phyloP scores from a whole-genome alignment of 2,113 vertebrate species.

The Chunga burmeisteri region DNA sequence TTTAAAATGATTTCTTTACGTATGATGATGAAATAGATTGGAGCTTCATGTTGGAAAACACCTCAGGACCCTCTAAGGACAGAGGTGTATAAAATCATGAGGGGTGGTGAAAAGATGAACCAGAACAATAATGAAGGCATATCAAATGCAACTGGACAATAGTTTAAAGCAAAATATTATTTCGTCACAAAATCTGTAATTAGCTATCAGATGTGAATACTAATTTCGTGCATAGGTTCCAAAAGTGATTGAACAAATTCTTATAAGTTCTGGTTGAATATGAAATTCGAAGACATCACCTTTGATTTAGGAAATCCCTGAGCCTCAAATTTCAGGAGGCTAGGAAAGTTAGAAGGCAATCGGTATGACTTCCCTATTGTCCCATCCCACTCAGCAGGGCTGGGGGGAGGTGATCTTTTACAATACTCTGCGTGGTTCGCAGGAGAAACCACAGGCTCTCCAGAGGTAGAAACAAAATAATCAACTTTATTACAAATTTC shows the following conservation, averaged over 20 bases:
- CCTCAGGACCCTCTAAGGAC: not conserved
- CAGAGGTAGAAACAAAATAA: too few relatives aligned
- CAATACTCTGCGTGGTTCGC: too few relatives aligned
- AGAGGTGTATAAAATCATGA: not conserved
- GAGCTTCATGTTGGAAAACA: not conserved
- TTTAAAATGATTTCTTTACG: not conserved
- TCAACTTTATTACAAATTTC: too few relatives aligned
- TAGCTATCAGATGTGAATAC: not conserved
- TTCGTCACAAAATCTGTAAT: not conserved
- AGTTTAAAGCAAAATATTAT: not conserved
- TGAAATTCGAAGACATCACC: not conserved
- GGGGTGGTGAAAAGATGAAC: not conserved
- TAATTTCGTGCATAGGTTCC: not conserved
- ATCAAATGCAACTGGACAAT: not conserved
- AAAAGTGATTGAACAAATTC: not conserved
- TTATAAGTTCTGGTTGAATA: not conserved
- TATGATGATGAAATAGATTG: not conserved
- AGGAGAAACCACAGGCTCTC: too few relatives aligned
- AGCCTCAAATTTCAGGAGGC: not conserved
- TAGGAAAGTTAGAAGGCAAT: not conserved
- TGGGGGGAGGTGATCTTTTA: too few relatives aligned
- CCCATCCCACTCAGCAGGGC: too few relatives aligned
- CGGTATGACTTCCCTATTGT: not conserved
- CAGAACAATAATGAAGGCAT: not conserved
- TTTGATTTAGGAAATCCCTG: not conserved